Base-by-base conservation (phyloP, 2,888 invertebrate genomes). In the Liopterus haemorrhoidalis region DNA sequence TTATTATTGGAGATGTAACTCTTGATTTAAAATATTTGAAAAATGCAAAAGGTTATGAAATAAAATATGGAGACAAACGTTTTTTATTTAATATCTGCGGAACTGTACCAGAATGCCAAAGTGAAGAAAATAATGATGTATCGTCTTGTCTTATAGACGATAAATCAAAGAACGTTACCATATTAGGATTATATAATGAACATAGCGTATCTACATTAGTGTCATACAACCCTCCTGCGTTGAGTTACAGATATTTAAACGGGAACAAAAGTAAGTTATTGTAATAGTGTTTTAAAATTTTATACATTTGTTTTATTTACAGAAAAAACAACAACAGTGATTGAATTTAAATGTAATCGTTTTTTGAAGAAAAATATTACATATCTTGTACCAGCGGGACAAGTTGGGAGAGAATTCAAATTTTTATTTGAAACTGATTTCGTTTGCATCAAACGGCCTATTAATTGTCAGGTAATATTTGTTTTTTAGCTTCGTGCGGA, bases 31-130 rank as follows among this genome's bases (percentile, higher is more conserved):
- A 30, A 30, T 22, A 14, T 19, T 31, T 43, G 16, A 37, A 22
- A 15, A 21, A 2, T 11, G 5, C 27, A 28, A 30, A 37, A 19
- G 44, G 39, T 9, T 44, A 44, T 25, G 32, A 38, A 44, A 6
- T 44, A 16, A 22, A 18, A 14, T 32, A 16, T 19, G 12, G 11
- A 21, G 27, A 32, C 14, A 30, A 20, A 9, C 6, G 20, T 25
- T 44, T 32, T 44, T 22, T 44, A 11, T 16, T 44, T 8, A 44
- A 44, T 31, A 44, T 44, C 19, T 44, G 44, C 33, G 38, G 32
- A 2, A 15, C 31, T 9, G 32, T 33, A 5, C 16, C 12, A 15
- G 15, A 5, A 24, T 44, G 44, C 14, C n/a, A n/a, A n/a, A n/a
- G n/a, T n/a, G n/a, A n/a, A n/a, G 24, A 20, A 22, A 8, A 28